A percentile compares a stretch with the other conserved stretches of the same genome.
phyloP scores from a whole-genome alignment of 2,113 vertebrate genomes.

The Candoia aspera region DNA sequence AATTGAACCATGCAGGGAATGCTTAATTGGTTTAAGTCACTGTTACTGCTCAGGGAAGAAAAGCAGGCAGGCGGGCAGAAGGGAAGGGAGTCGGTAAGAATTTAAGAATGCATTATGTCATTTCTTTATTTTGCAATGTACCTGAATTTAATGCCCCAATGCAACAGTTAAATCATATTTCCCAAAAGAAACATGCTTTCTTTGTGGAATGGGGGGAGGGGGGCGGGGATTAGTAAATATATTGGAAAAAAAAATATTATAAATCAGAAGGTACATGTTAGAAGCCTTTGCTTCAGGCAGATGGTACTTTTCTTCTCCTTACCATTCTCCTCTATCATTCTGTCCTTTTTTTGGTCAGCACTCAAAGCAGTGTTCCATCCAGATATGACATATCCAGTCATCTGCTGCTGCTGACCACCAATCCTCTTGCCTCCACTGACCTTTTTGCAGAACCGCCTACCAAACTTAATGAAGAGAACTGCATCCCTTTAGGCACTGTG shows the following conservation, averaged over 20 bases:
- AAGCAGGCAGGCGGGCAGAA: not conserved
- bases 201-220: not conserved
- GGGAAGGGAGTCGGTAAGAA: not conserved
- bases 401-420: too few relatives aligned
- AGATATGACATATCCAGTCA: too few relatives aligned
- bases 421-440: not conserved
- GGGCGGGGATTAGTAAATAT: too few relatives aligned
- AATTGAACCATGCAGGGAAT: conserved; percentile 70
- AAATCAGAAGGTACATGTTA: too few relatives aligned
- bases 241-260: too few relatives aligned
- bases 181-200: conserved; percentile 44
- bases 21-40: conserved; percentile 69
- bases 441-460: not conserved
- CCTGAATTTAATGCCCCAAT: conserved; percentile 56
- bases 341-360: too few relatives aligned
- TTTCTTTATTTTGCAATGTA: conserved; percentile 64
- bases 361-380: too few relatives aligned
- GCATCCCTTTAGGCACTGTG: not conserved
- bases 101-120: conserved; percentile 51
- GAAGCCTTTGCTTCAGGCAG: too few relatives aligned
- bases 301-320: too few relatives aligned
- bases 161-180: conserved; percentile 66
- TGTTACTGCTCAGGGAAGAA: conserved; percentile 59
- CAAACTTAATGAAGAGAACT: not conserved
- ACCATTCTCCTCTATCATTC: too few relatives aligned